Evolutionary conservation across 2,797 vertebrate genomes (phyloP).

Genomic region (Discoglossus pictus): DNA sequence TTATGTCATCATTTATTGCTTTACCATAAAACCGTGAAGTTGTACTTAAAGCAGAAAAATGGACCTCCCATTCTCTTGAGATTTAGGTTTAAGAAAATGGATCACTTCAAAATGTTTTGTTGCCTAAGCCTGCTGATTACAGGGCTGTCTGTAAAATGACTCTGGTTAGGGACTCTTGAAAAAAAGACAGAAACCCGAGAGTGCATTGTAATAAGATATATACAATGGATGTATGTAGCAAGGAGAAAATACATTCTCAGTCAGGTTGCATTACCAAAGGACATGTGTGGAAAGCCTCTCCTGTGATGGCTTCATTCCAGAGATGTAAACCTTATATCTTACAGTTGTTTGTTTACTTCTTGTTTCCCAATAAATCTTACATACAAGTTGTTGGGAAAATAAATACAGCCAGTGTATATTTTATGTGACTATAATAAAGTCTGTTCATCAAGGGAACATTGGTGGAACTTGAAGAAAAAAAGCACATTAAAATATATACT

Average conservation of each 20-base stretch:
- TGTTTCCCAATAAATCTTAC: no score
- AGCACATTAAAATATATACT: no score
- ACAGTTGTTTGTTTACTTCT: no score
- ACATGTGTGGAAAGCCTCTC: slow-evolving; percentile 12
- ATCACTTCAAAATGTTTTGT: slow-evolving; percentile 1
- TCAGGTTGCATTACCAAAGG: slow-evolving; percentile 15
- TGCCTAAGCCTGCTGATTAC: slow-evolving; percentile 1
- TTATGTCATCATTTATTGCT: slow-evolving; percentile 52
- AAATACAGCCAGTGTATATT: no score
- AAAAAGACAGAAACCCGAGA: slow-evolving; percentile 14
- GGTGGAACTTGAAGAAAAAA: no score
- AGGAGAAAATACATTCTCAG: slow-evolving; percentile 6
- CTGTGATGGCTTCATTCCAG: not conserved
- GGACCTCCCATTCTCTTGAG: slow-evolving; percentile 24
- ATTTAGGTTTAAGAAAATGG: slow-evolving; percentile 15
- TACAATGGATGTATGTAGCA: slow-evolving; percentile 19
- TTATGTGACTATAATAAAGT: no score
- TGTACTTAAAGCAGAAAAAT: slow-evolving; percentile 28
- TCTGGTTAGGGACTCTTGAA: slow-evolving; percentile 9
- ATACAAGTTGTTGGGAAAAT: no score
- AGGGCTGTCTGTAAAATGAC: slow-evolving; percentile 26
- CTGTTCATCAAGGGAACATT: no score
- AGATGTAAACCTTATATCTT: slow-evolving; percentile 15
- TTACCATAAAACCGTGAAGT: slow-evolving; percentile 47
- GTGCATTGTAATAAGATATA: slow-evolving; percentile 31